Conservation (phyloP, 2,888 invertebrate species). For the Leptopilina syphax region DNA sequence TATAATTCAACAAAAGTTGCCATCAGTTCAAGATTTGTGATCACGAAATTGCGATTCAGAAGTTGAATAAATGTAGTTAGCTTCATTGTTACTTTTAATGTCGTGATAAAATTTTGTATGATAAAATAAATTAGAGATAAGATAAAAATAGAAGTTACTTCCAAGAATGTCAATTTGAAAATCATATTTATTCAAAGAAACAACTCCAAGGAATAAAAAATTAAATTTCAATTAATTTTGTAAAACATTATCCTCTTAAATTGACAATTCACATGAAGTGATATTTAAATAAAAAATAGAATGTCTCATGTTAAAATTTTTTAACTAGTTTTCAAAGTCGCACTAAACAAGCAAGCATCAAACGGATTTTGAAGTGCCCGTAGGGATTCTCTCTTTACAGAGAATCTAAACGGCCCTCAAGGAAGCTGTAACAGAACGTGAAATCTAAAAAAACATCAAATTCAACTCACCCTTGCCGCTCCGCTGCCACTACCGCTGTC, state of each 20-base stretch:
- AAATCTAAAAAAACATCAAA: constrained; percentile 24
- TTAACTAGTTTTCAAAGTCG: neutral
- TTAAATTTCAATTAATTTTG: too few relatives aligned
- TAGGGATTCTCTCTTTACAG: neutral
- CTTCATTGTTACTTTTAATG: neutral
- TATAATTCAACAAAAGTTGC: constrained; percentile 28
- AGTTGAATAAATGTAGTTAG: constrained; percentile 4
- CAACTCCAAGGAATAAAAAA: too few relatives aligned
- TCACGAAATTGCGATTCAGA: constrained; percentile 1
- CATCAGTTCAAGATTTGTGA: constrained; percentile 19
- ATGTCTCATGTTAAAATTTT: neutral
- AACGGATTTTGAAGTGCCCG: constrained; percentile 9
- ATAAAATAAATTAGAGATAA: neutral
- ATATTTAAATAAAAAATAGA: too few relatives aligned
- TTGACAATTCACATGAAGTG: too few relatives aligned
- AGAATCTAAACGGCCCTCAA: constrained; percentile 22
- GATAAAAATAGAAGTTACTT: too few relatives aligned
- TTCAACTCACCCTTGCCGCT: constrained; percentile 72
- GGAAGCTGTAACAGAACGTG: constrained; percentile 13
- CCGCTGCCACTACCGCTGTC: constrained; percentile 76
- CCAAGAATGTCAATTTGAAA: too few relatives aligned
- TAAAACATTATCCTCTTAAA: too few relatives aligned
- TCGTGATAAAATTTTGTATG: neutral
- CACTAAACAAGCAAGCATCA: neutral
- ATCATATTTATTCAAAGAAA: too few relatives aligned